Percentiles rank a stretch among this genome's conserved stretches.
phyloP scores from a whole-genome alignment of 2,888 invertebrate genomes.

The Andrena praecox region DNA sequence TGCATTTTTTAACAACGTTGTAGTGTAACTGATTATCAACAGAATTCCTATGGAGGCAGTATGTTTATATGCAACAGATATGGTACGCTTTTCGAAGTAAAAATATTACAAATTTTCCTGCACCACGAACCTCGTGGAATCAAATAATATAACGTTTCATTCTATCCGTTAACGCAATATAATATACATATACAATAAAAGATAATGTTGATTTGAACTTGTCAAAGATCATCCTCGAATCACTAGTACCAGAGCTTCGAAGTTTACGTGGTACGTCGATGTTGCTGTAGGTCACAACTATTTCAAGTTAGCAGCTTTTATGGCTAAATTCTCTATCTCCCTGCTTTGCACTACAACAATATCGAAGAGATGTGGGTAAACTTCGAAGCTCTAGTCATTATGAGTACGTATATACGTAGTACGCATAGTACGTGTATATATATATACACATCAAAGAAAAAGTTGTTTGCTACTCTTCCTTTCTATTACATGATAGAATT shows the following conservation, averaged over 20 bases:
- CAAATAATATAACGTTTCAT: constrained; percentile 29
- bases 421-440: constrained; percentile 18
- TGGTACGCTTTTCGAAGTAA: constrained; percentile 41
- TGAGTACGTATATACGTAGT: constrained; percentile 27
- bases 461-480: constrained; percentile 51
- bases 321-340: constrained; percentile 20
- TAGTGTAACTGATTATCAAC: constrained; percentile 41
- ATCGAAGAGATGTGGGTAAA: constrained; percentile 25
- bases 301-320: constrained; percentile 33
- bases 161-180: constrained; percentile 43
- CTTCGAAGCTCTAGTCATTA: constrained; percentile 35
- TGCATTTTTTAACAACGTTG: constrained; percentile 39
- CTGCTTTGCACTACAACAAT: constrained; percentile 27
- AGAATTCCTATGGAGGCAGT: constrained; percentile 61
- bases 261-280: constrained; percentile 40
- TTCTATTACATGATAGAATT: constrained; percentile 48
- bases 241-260: constrained; percentile 50
- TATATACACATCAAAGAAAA: constrained; percentile 56
- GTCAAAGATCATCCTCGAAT: constrained; percentile 47
- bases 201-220: constrained; percentile 50
- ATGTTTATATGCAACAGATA: constrained; percentile 47
- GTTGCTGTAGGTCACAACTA: constrained; percentile 35
- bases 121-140: constrained; percentile 45
- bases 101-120: constrained; percentile 49
- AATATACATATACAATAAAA: constrained; percentile 54